A percentile compares a stretch with the other conserved stretches of the same genome.
These are phyloP conservation scores for Schizothorax lantsangensis DNA, from an alignment of 2,797 vertebrate species.

Conservation along the genomic window DNA sequence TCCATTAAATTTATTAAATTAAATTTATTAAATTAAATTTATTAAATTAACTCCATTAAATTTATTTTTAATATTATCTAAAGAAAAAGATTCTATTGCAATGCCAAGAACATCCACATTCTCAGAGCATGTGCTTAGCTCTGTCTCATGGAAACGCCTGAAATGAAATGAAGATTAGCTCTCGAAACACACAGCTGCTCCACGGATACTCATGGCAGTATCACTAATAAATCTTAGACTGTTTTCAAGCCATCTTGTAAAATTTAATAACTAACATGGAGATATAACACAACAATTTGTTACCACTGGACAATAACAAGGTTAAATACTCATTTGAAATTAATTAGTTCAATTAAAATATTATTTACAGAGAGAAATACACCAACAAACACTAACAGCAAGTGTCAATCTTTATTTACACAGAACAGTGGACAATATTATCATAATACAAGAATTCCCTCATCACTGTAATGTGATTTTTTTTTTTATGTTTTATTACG, in stretches of 20 bases:
- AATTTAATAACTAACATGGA: neutral
- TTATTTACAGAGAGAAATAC: neutral
- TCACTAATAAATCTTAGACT: neutral
- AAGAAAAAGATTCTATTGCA: neutral
- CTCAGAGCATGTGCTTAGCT: neutral
- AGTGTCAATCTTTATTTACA: conserved; percentile 10
- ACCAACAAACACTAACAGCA: neutral
- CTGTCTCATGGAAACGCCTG: neutral
- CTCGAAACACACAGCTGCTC: neutral
- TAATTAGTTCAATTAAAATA: conserved; percentile 20
- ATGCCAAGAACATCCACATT: neutral
- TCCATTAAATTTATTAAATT: too few species aligned
- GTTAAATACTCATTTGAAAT: neutral
- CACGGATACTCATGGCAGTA: neutral
- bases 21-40: too few species aligned
- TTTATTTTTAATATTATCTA: neutral
- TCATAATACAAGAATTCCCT: neutral
- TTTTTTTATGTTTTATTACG: neutral
- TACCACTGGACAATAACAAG: conserved; percentile 3
- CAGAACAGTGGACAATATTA: too few species aligned
- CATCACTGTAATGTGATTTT: neutral
- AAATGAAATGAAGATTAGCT: neutral
- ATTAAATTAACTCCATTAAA: too few species aligned
- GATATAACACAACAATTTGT: neutral
- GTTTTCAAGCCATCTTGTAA: neutral